phyloP scores from a whole-genome alignment of 2,888 invertebrate genomes.

The Megastigmus dorsalis region DNA sequence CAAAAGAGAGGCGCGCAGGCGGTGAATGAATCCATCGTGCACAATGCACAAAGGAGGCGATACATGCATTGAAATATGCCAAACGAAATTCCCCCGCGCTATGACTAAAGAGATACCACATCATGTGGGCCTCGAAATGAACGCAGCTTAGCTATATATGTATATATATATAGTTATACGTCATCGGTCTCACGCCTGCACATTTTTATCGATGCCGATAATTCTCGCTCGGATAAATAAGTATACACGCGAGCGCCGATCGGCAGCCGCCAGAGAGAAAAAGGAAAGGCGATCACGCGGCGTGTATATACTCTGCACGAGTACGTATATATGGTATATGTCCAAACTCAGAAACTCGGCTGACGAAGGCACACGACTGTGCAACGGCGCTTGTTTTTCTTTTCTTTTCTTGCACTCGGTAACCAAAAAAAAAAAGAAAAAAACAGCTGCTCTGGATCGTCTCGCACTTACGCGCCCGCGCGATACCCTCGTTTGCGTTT shows the following conservation, averaged over 20 bases:
- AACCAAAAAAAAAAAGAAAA: background rate
- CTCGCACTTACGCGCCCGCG: constrained; percentile 8
- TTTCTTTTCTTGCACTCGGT: too few relatives aligned
- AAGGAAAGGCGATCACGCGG: too few relatives aligned
- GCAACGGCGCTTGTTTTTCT: too few relatives aligned
- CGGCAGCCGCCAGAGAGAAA: too few relatives aligned
- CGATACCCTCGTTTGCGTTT: too few relatives aligned
- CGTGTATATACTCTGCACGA: too few relatives aligned
- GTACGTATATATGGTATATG: too few relatives aligned
- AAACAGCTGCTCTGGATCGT: background rate
- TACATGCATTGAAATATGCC: background rate
- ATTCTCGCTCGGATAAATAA: constrained; percentile 2
- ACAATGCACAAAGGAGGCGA: constrained; percentile 32
- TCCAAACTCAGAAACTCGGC: too few relatives aligned
- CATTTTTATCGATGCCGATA: constrained; percentile 39
- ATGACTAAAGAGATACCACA: constrained; percentile 12
- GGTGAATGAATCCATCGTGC: background rate
- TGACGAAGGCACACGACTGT: too few relatives aligned
- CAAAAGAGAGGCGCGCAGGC: background rate
- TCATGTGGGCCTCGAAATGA: constrained; percentile 1
- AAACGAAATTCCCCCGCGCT: constrained; percentile 22
- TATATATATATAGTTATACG: background rate
- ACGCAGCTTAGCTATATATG: too few relatives aligned
- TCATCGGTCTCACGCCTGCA: constrained; percentile 28
- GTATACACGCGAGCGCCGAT: too few relatives aligned